Evolutionary conservation across 1,140 invertebrate genomes (phyloP).

Genomic region (Penaeus vannamei): DNA sequence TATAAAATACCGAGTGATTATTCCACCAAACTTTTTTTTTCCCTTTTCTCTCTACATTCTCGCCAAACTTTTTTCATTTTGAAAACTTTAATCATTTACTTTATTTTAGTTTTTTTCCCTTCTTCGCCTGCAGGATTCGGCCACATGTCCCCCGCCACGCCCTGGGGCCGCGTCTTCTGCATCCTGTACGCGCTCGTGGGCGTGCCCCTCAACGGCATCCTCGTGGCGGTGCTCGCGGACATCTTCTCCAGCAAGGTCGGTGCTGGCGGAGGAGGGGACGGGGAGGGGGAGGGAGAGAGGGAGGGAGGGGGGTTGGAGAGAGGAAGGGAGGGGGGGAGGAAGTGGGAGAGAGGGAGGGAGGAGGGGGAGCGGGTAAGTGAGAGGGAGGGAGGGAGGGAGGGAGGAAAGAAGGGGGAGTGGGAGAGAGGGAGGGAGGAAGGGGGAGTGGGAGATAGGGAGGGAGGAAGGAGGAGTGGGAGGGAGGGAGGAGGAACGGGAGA

Average conservation of each 20-base stretch:
- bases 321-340: not conserved
- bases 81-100: no score
- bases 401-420: no score
- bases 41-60: no score
- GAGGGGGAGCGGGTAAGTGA: not conserved
- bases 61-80: no score
- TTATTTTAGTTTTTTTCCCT: no score
- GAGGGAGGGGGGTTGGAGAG: not conserved
- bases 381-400: not conserved
- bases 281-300: not conserved
- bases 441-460: not conserved
- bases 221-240: not conserved
- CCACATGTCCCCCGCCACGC: conserved; percentile 91
- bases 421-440: not conserved
- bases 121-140: conserved; percentile 84
- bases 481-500: not conserved
- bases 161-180: conserved; percentile 87
- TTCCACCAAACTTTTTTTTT: no score
- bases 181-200: conserved; percentile 94
- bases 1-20: no score
- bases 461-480: not conserved
- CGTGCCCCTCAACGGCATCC: conserved; percentile 81
- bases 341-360: not conserved
- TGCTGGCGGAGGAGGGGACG: not conserved
- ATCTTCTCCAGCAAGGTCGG: conserved; percentile 23